A percentile compares a stretch with the other conserved stretches of the same genome.
Evolutionary conservation across 2,888 invertebrate species (phyloP).

Genomic region (Metellina segmentata): DNA sequence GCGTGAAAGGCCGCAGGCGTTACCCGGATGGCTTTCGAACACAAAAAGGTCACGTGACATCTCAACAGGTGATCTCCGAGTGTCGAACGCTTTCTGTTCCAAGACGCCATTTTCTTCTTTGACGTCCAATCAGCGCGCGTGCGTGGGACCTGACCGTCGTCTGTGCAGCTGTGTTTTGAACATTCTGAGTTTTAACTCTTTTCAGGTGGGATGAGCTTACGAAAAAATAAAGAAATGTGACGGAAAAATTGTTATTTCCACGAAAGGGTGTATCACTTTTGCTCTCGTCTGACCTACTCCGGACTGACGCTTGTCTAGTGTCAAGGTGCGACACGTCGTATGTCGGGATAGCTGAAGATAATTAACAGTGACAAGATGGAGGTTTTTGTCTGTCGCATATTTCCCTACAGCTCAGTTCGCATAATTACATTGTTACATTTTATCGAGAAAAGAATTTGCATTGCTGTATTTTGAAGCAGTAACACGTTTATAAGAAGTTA

Average conservation of each 20-base stretch:
- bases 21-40: neutral
- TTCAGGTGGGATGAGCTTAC: neutral
- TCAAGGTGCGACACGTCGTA: too few species aligned
- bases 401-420: too few species aligned
- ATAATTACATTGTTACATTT: too few species aligned
- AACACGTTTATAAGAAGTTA: too few species aligned
- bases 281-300: constrained; percentile 21
- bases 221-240: neutral
- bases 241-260: constrained; percentile 3
- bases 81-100: neutral
- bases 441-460: too few species aligned
- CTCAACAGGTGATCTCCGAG: constrained; percentile 13
- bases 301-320: neutral
- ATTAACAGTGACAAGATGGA: too few species aligned
- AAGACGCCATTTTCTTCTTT: neutral
- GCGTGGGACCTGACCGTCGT: neutral
- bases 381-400: too few species aligned
- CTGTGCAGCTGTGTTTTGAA: constrained; percentile 19
- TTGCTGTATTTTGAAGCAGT: too few species aligned
- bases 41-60: constrained; percentile 12
- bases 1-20: neutral
- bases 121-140: neutral
- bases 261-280: constrained; percentile 13
- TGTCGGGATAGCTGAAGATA: too few species aligned
- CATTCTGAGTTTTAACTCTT: neutral